These are phyloP conservation scores for Archips xylosteana DNA, from an alignment of 2,888 invertebrate genomes.

Conservation along the genomic window DNA sequence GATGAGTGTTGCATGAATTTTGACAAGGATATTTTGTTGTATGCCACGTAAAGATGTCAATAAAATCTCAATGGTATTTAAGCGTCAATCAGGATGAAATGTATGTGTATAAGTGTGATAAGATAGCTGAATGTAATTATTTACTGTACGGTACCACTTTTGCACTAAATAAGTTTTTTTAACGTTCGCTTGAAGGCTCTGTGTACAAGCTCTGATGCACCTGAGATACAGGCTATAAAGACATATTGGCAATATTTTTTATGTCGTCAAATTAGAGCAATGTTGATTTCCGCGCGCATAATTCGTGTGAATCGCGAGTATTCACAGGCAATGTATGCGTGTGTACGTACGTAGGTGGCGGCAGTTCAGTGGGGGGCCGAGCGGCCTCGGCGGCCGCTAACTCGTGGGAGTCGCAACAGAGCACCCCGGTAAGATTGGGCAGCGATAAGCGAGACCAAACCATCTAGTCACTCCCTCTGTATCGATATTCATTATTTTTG, in stretches of 20 bases:
- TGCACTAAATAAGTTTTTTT: background rate
- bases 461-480: constrained; percentile 70
- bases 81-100: constrained; percentile 6
- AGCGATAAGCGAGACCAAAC: constrained; percentile 68
- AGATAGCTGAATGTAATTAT: constrained; percentile 2
- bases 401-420: constrained; percentile 79
- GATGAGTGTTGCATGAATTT: constrained; percentile 40
- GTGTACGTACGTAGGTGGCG: constrained; percentile 83
- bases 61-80: constrained; percentile 9
- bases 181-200: background rate
- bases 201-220: background rate
- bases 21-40: constrained; percentile 32
- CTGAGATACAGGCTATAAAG: background rate
- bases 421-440: constrained; percentile 81
- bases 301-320: constrained; percentile 43
- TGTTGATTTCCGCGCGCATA: constrained; percentile 26
- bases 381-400: constrained; percentile 69
- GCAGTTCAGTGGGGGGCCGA: constrained; percentile 75
- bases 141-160: background rate
- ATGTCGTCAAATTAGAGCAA: constrained; percentile 6
- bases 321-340: constrained; percentile 66
- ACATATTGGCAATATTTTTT: background rate
- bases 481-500: constrained; percentile 81
- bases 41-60: constrained; percentile 10
- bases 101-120: background rate